Percentiles rank a stretch among this genome's conserved stretches.
phyloP scores from a whole-genome alignment of 2,113 vertebrate species.

The Centropristis striata region DNA sequence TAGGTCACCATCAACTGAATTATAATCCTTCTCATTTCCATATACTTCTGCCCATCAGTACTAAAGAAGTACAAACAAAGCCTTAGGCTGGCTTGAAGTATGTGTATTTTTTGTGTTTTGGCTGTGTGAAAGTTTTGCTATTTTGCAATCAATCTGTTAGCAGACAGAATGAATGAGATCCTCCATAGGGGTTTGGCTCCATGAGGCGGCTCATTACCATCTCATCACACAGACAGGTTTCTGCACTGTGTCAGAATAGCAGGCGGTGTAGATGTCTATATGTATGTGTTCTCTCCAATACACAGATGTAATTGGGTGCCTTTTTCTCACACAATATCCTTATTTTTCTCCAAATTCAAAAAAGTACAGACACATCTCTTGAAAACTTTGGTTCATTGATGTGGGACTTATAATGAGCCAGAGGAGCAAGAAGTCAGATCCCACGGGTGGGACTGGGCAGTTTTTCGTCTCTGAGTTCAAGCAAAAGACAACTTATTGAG shows the following conservation, averaged over 20 bases:
- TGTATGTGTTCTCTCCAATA: constrained; percentile 29
- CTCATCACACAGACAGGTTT: constrained; percentile 55
- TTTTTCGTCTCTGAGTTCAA: constrained; percentile 1
- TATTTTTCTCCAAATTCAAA: constrained; percentile 12
- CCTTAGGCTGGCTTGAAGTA: constrained; percentile 6
- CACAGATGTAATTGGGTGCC: constrained; percentile 41
- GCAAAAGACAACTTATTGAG: constrained; percentile 24
- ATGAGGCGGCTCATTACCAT: constrained; percentile 56
- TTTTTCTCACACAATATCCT: constrained; percentile 7
- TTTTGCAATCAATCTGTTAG: constrained; percentile 50
- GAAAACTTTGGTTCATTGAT: constrained; percentile 4
- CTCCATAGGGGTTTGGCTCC: constrained; percentile 22
- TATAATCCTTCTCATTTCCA: constrained; percentile 1
- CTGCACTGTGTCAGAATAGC: constrained; percentile 35
- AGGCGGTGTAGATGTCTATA: constrained; percentile 2
- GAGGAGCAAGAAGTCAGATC: constrained; percentile 9
- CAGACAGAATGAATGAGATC: constrained; percentile 42
- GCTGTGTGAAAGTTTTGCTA: constrained; percentile 1
- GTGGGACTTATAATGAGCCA: constrained; percentile 44
- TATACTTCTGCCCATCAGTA: neutral
- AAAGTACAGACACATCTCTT: constrained; percentile 7
- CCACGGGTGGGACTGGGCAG: neutral
- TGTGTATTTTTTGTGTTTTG: constrained; percentile 1
- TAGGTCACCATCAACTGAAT: neutral
- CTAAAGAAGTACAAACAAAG: neutral